These are phyloP conservation scores for Morus bassanus DNA, from an alignment of 2,797 vertebrate genomes.

Conservation along the genomic window DNA sequence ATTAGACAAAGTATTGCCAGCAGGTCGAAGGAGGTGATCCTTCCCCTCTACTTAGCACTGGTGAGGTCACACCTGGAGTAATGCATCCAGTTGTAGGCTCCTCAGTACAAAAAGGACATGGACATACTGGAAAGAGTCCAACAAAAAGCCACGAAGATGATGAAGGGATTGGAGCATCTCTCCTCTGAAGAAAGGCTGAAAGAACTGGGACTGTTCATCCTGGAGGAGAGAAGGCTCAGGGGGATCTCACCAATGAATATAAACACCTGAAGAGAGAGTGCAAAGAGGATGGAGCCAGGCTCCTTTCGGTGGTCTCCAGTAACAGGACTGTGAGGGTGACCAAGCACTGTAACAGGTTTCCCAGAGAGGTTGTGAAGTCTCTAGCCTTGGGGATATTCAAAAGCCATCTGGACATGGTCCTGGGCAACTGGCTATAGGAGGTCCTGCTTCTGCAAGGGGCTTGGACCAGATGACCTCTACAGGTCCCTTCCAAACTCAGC, in stretches of 20 bases:
- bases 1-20: not conserved
- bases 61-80: not conserved
- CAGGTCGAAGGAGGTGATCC: not conserved
- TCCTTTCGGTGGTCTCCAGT: not conserved
- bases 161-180: not conserved
- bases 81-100: not conserved
- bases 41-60: not conserved
- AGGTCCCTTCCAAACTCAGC: not conserved
- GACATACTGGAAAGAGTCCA: not conserved
- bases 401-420: not conserved
- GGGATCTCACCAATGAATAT: not conserved
- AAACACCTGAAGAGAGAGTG: not conserved
- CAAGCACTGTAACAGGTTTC: not conserved
- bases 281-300: not conserved
- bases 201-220: not conserved
- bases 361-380: not conserved
- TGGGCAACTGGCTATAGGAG: not conserved
- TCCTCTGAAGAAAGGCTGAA: not conserved
- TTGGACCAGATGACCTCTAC: not conserved
- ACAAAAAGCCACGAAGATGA: not conserved
- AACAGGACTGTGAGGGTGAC: not conserved
- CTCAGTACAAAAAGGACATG: not conserved
- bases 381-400: not conserved
- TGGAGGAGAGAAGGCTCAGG: not conserved
- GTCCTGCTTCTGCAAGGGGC: not conserved